phyloP scores from a whole-genome alignment of 2,797 vertebrate genomes.

The Picus viridis region DNA sequence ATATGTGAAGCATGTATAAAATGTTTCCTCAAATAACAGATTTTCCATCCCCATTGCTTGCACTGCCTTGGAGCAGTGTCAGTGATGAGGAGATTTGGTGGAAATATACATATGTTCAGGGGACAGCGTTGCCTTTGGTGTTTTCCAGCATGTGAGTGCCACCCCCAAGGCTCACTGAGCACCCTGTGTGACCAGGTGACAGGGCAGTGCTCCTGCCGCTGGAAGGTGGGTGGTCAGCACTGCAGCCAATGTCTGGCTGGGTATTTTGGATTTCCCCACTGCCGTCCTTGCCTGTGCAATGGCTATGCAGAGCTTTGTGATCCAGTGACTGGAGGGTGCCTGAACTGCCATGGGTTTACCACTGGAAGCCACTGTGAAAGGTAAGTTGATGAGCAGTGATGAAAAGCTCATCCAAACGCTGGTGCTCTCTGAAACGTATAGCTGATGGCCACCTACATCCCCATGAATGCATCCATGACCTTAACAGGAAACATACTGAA shows the following conservation, averaged over 20 bases:
- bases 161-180: constrained; percentile 80
- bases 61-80: background rate
- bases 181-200: constrained; percentile 83
- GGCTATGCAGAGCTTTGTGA: constrained; percentile 82
- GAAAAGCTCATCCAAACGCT: background rate
- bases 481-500: background rate
- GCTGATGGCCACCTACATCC: background rate
- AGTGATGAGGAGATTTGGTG: rapidly evolving
- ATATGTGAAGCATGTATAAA: background rate
- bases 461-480: background rate
- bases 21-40: rapidly evolving
- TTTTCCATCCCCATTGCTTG: background rate
- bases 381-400: constrained; percentile 16
- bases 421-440: background rate
- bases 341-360: constrained; percentile 78
- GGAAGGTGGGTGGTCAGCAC: constrained; percentile 72
- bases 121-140: background rate
- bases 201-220: constrained; percentile 85
- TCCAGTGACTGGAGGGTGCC: constrained; percentile 78
- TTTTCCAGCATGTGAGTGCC: constrained; percentile 84
- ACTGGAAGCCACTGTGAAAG: constrained; percentile 83
- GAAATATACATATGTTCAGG: rapidly evolving
- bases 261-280: constrained; percentile 86
- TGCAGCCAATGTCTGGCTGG: constrained; percentile 82
- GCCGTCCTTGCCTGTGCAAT: constrained; percentile 83